Evolutionary conservation across 2,888 invertebrate species (phyloP).

Genomic region (Ophonus ardosiacus): DNA sequence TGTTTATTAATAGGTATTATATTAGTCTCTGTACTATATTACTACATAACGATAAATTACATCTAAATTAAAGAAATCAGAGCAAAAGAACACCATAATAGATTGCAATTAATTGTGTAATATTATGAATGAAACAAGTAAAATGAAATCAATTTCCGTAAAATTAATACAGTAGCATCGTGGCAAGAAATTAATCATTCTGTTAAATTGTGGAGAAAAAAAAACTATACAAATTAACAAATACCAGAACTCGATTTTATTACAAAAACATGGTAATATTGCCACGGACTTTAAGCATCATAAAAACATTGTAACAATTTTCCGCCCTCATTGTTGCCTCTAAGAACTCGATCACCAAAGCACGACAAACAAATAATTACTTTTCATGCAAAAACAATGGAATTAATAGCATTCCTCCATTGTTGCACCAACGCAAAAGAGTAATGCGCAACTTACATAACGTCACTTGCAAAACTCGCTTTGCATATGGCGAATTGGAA

Average conservation of each 20-base stretch:
- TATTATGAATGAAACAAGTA: no score
- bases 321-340: slow-evolving; percentile 31
- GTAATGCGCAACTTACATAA: slow-evolving; percentile 1
- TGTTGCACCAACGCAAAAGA: slow-evolving; percentile 12
- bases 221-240: slow-evolving; percentile 1
- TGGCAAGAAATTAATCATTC: not conserved
- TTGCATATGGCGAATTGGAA: not conserved
- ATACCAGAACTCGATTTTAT: not conserved
- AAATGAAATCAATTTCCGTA: no score
- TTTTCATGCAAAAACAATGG: not conserved
- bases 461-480: slow-evolving; percentile 23
- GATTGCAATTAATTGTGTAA: no score
- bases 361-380: slow-evolving; percentile 30
- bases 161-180: not conserved
- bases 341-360: slow-evolving; percentile 16
- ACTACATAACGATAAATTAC: no score
- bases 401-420: not conserved
- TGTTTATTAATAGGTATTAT: no score
- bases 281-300: not conserved
- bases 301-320: slow-evolving; percentile 32
- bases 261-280: not conserved
- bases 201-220: slow-evolving; percentile 6
- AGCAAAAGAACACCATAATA: no score
- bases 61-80: no score
- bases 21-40: no score